These are phyloP conservation scores for Poeciliopsis presidionis DNA, from an alignment of 2,797 vertebrate genomes.

Conservation along the genomic window DNA sequence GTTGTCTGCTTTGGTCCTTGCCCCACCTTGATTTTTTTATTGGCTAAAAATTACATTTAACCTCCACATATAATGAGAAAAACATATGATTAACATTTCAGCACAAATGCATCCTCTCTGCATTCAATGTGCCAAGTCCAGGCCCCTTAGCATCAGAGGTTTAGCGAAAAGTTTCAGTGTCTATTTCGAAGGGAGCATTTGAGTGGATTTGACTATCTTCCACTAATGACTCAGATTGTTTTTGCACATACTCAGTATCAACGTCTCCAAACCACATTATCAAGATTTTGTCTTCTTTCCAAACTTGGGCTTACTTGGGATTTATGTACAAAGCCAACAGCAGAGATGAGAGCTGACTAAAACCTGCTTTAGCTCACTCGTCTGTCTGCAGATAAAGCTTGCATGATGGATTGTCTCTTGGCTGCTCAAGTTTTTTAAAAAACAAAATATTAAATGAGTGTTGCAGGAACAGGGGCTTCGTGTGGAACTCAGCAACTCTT, in stretches of 20 bases:
- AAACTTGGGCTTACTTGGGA: constrained; percentile 34
- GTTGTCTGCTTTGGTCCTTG: constrained; percentile 15
- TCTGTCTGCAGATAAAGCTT: constrained; percentile 64
- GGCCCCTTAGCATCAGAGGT: constrained; percentile 22
- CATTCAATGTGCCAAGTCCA: constrained; percentile 41
- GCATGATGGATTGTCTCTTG: constrained; percentile 61
- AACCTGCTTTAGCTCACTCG: constrained; percentile 54
- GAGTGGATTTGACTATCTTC: constrained; percentile 46
- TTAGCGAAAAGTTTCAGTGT: constrained; percentile 41
- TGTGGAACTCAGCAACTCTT: constrained; percentile 60
- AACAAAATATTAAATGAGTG: constrained; percentile 63
- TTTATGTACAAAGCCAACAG: constrained; percentile 40
- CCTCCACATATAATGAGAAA: constrained; percentile 31
- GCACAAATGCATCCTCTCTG: constrained; percentile 46
- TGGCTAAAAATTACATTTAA: constrained; percentile 33
- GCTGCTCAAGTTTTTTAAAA: constrained; percentile 51
- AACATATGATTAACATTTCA: constrained; percentile 64
- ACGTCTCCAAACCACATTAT: constrained; percentile 63
- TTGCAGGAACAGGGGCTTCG: constrained; percentile 30
- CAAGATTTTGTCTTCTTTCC: constrained; percentile 43
- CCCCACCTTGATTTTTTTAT: constrained; percentile 18
- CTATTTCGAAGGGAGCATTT: constrained; percentile 18
- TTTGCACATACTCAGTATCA: constrained; percentile 55
- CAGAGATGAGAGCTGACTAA: constrained; percentile 43
- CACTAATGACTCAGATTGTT: constrained; percentile 69